A percentile compares a stretch with the other conserved stretches of the same genome.
These are phyloP conservation scores for Orthochromis malagaraziensis DNA, from an alignment of 2,113 vertebrate genomes.

Conservation along the genomic window DNA sequence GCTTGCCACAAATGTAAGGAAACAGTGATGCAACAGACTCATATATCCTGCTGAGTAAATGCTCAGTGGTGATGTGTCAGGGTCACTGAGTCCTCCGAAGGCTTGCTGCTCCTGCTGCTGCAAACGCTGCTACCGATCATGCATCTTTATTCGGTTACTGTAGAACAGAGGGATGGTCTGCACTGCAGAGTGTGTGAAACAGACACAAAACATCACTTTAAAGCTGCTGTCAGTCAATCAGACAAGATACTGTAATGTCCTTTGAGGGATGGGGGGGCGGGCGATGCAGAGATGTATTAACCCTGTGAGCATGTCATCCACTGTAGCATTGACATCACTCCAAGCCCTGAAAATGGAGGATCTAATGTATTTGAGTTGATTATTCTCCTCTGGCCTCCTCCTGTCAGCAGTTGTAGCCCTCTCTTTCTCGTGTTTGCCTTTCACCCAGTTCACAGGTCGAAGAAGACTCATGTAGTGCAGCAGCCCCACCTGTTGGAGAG, in stretches of 20 bases:
- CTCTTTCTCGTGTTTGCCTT: conserved; percentile 33
- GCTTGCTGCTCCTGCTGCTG: neutral
- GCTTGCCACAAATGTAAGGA: neutral
- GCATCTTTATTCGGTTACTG: neutral
- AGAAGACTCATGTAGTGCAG: neutral
- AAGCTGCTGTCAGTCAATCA: neutral
- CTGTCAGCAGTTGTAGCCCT: conserved; percentile 32
- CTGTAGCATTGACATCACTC: neutral
- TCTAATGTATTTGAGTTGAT: neutral
- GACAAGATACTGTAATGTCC: neutral
- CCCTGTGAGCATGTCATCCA: neutral
- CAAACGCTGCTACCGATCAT: neutral
- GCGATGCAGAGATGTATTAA: neutral
- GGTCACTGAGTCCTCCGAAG: neutral
- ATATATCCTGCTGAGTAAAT: neutral
- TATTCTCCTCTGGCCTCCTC: conserved; percentile 38
- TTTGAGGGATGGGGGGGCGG: neutral
- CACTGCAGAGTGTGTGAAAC: neutral
- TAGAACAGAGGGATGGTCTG: neutral
- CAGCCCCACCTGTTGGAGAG: conserved; percentile 31
- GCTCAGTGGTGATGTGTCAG: conserved; percentile 3
- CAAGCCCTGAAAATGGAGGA: neutral
- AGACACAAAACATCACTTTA: neutral
- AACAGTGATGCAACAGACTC: conserved; percentile 5
- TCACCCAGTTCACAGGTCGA: conserved; percentile 11